Percentiles rank a stretch among this genome's conserved stretches.
phyloP scores from a whole-genome alignment of 2,797 vertebrate genomes.

The Crypturellus tataupa region DNA sequence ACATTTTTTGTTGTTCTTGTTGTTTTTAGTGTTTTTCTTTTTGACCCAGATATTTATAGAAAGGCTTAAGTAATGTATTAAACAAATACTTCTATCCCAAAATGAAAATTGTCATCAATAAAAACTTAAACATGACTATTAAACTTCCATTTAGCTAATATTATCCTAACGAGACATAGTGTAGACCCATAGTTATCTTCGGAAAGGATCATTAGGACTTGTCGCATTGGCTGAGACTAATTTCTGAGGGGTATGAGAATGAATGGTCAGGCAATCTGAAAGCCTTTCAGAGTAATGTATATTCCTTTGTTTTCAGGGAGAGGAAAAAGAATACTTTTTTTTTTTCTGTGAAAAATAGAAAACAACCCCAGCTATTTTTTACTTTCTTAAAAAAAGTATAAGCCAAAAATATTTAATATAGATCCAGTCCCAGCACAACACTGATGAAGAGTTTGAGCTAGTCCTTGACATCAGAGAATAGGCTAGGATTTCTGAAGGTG shows the following conservation, averaged over 20 bases:
- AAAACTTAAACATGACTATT: neutral
- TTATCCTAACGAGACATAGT: neutral
- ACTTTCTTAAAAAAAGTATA: neutral
- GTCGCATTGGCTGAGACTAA: neutral
- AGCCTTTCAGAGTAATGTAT: neutral
- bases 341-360: neutral
- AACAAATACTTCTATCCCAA: neutral
- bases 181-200: neutral
- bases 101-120: neutral
- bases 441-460: neutral
- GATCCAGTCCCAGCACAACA: neutral
- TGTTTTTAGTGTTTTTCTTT: neutral
- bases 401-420: neutral
- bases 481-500: neutral
- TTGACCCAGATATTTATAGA: neutral
- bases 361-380: neutral
- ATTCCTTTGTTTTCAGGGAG: neutral
- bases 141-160: neutral
- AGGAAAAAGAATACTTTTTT: neutral
- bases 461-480: neutral
- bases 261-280: neutral
- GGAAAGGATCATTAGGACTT: neutral
- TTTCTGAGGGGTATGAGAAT: neutral
- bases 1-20: neutral
- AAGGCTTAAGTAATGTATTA: neutral